Evolutionary conservation across 1,140 invertebrate genomes (phyloP).

Genomic region (Bombus balteatus): DNA sequence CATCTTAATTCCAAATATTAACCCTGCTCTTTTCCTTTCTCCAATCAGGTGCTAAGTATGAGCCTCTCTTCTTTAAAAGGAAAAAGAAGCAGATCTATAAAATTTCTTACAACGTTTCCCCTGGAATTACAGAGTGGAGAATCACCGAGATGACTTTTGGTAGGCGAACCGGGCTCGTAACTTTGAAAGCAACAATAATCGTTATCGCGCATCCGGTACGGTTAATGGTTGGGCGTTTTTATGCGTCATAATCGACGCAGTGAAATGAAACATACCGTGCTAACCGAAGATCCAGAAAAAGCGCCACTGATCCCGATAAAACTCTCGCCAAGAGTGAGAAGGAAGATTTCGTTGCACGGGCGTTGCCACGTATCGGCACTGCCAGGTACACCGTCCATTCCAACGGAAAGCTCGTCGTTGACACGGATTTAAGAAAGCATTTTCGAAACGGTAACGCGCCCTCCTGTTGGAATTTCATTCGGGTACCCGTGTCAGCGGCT

Average conservation of each 20-base stretch:
- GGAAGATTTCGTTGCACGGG: background rate
- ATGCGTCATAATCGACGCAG: constrained; percentile 16
- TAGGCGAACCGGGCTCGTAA: background rate
- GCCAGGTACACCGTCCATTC: constrained; percentile 1
- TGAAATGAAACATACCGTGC: constrained; percentile 9
- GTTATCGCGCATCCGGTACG: background rate
- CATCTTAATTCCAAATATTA: background rate
- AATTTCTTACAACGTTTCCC: background rate
- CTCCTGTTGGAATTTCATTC: background rate
- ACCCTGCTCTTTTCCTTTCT: no score
- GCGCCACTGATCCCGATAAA: background rate
- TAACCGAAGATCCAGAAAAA: background rate
- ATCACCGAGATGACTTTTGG: background rate
- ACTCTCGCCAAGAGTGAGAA: background rate
- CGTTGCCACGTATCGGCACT: background rate
- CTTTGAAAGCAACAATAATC: constrained; percentile 7
- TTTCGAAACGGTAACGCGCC: background rate
- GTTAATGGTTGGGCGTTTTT: constrained; percentile 22
- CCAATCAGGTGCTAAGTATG: background rate
- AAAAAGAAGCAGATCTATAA: background rate
- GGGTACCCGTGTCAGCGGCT: background rate
- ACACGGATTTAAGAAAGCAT: background rate
- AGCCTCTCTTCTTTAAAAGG: background rate
- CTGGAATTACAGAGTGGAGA: background rate
- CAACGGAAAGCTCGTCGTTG: background rate